Percentiles rank a stretch among this genome's conserved stretches.
Evolutionary conservation across 2,888 invertebrate genomes (phyloP).

Genomic region (Chydorus sphaericus): DNA sequence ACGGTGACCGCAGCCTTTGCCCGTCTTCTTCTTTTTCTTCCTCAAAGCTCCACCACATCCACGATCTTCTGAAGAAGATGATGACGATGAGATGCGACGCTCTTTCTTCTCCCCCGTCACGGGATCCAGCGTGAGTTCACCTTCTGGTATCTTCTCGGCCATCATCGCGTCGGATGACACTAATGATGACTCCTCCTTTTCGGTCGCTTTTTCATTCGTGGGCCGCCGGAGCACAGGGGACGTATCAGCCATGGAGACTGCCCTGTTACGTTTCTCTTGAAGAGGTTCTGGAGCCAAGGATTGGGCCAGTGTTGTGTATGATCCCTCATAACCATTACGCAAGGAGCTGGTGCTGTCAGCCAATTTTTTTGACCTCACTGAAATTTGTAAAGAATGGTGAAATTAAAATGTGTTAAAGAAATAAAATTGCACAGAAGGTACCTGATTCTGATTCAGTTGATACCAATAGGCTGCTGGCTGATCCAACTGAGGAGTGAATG

Average conservation of each 20-base stretch:
- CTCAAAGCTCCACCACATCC: neutral
- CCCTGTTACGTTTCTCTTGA: neutral
- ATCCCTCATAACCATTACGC: neutral
- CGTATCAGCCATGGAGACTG: conserved; percentile 3
- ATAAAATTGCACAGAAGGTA: neutral
- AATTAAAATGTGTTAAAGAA: neutral
- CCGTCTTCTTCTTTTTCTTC: neutral
- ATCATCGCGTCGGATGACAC: neutral
- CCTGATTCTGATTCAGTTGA: neutral
- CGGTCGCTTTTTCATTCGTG: neutral
- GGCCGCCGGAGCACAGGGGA: neutral
- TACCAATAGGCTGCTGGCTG: conserved; percentile 1
- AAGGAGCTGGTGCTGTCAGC: neutral
- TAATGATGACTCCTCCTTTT: neutral
- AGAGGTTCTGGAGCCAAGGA: neutral
- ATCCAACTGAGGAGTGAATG: conserved; percentile 3
- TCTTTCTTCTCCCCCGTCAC: no score
- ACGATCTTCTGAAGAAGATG: neutral
- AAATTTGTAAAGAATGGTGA: neutral
- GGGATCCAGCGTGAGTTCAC: no score
- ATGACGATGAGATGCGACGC: neutral
- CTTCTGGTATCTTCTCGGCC: neutral
- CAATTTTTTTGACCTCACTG: neutral
- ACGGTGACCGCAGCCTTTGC: no score
- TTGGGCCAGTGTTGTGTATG: neutral